Evolutionary conservation across 2,113 vertebrate species (phyloP).

Genomic region (Aptenodytes forsteri): DNA sequence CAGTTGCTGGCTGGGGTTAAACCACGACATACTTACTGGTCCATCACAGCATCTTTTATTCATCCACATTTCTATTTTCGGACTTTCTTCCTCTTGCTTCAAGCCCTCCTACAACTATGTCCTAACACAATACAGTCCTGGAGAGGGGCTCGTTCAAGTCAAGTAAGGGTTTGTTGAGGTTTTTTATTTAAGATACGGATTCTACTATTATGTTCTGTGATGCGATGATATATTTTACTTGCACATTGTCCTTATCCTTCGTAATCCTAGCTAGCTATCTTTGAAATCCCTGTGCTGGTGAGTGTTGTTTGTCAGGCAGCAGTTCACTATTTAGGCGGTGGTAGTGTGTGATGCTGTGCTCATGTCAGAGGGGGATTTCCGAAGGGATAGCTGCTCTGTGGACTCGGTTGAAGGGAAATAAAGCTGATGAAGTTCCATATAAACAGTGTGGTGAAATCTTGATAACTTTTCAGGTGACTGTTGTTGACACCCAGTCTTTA

Average conservation of each 20-base stretch:
- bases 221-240: neutral
- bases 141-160: accelerated
- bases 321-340: neutral
- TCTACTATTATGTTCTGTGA: neutral
- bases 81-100: neutral
- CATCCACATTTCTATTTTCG: neutral
- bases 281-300: neutral
- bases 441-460: neutral
- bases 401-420: neutral
- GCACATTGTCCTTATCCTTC: neutral
- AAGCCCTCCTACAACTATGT: accelerated
- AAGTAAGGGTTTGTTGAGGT: neutral
- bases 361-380: accelerated
- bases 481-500: neutral
- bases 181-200: neutral
- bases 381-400: neutral
- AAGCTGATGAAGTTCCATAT: neutral
- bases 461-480: accelerated
- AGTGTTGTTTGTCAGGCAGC: too few relatives aligned
- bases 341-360: accelerated
- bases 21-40: neutral
- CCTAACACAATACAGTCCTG: accelerated
- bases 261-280: neutral
- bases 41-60: neutral
- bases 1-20: too few relatives aligned